Base-by-base conservation (phyloP, 1,140 invertebrate genomes). In the Pristionchus pacificus region DNA sequence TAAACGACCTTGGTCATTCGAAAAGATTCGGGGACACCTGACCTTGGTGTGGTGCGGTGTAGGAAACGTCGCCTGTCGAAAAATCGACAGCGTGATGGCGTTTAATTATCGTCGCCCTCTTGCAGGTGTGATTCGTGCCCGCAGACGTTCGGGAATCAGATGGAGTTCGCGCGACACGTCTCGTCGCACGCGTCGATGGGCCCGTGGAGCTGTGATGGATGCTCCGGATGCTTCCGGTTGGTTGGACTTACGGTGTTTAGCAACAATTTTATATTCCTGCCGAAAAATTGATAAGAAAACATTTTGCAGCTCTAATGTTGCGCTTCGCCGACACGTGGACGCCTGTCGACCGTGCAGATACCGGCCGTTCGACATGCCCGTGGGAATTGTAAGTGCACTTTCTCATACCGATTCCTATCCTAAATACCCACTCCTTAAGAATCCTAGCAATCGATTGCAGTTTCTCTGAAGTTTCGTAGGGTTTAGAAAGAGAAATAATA, bases 271-370 rank as follows among this genome's bases (percentile, higher is more conserved):
- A 49, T 49, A 49, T 49, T 6, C 6, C 19, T 10, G 19, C 38
- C 19, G 38, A 49, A 49, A 19, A 49, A 49, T 10, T 49, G 38
- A 10, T 10, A 10, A 10, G 38, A 65, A 14, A 33, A n/a, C 27
- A 10, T 55, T 59, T 10, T 65, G 65, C 60, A 73, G 30, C 6
- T 72, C 68, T 14, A 59, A 49, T 29, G 19, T 31, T 32, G 66
- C 71, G 63, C 71, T 73, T 2, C 65, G 71, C 1, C 71, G 71
- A 15, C 71, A 73, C 29, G 31, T 28, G n/a, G 71, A 73, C 59
- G 65, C 67, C 30, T 68, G 66, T 25, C 65, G 71, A 19, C 30
- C 65, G 15, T 73, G 71, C 31, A 30, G 61, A 33, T 33, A 68
- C 15, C 71, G 38, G 19, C 38, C 38, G 19, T 49, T 49, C 38